phyloP scores from a whole-genome alignment of 2,888 invertebrate species.

The Galerucella pusilla region DNA sequence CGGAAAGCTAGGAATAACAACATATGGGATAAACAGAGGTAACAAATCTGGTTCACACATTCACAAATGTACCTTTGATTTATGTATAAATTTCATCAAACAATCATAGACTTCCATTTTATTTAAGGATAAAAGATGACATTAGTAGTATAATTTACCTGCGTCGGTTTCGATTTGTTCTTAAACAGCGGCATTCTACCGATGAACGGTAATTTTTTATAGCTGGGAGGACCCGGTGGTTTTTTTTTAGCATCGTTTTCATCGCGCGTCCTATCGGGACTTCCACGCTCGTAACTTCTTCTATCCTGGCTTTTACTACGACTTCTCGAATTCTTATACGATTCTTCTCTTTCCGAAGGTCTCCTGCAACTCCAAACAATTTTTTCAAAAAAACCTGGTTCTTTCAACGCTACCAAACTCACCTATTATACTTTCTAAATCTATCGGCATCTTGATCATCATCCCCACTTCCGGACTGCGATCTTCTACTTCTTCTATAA shows the following conservation, averaged over 20 bases:
- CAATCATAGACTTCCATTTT: too few relatives aligned
- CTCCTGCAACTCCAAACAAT: slow-evolving; percentile 18
- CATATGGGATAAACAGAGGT: too few relatives aligned
- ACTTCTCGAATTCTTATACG: slow-evolving; percentile 42
- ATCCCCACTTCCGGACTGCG: slow-evolving; percentile 41
- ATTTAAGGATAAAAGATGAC: too few relatives aligned
- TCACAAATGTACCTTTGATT: too few relatives aligned
- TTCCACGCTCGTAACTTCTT: slow-evolving; percentile 3
- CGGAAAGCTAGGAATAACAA: too few relatives aligned
- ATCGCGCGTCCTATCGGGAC: slow-evolving; percentile 20
- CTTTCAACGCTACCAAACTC: neutral
- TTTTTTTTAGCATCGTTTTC: slow-evolving; percentile 50
- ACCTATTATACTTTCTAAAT: slow-evolving; percentile 36
- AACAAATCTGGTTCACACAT: too few relatives aligned
- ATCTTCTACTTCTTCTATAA: slow-evolving; percentile 42
- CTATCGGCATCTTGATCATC: slow-evolving; percentile 38
- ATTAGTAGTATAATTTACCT: slow-evolving; percentile 47
- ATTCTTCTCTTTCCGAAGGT: slow-evolving; percentile 33
- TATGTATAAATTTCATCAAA: too few relatives aligned
- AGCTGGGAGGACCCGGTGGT: slow-evolving; percentile 64
- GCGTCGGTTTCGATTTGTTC: slow-evolving; percentile 64
- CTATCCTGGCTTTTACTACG: slow-evolving; percentile 35
- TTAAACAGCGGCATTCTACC: slow-evolving; percentile 87
- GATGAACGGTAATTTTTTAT: slow-evolving; percentile 84
- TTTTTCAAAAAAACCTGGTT: neutral